phyloP scores from a whole-genome alignment of 2,888 invertebrate species.

The Ophion ellenae region DNA sequence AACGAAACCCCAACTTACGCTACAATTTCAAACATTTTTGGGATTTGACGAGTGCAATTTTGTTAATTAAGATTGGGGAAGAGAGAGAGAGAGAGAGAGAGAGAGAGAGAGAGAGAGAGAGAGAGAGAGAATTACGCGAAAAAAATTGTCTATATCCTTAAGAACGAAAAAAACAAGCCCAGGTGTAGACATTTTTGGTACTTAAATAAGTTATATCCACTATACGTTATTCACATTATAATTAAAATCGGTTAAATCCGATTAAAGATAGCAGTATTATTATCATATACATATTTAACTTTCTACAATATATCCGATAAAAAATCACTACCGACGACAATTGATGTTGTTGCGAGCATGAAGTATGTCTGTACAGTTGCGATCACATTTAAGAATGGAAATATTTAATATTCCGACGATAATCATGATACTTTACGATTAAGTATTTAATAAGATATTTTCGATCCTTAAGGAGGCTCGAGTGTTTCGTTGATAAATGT shows the following conservation, averaged over 20 bases:
- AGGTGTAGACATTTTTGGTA: slow-evolving; percentile 61
- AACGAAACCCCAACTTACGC: slow-evolving; percentile 13
- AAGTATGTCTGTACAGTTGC: slow-evolving; percentile 40
- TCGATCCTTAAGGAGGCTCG: neutral
- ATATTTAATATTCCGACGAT: slow-evolving; percentile 32
- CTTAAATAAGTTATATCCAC: slow-evolving; percentile 65
- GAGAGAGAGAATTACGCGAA: no score
- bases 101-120: no score
- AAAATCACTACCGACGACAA: slow-evolving; percentile 24
- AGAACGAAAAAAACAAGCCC: neutral
- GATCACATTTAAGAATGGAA: slow-evolving; percentile 27
- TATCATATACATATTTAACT: slow-evolving; percentile 43
- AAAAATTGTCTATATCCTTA: neutral
- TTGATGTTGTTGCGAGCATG: slow-evolving; percentile 30
- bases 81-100: no score
- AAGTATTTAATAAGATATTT: slow-evolving; percentile 36
- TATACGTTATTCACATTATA: slow-evolving; percentile 59
- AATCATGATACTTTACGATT: slow-evolving; percentile 34
- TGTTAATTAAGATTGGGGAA: slow-evolving; percentile 11
- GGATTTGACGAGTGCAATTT: slow-evolving; percentile 29
- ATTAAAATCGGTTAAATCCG: slow-evolving; percentile 54
- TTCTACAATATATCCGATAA: slow-evolving; percentile 41
- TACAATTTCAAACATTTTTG: slow-evolving; percentile 12
- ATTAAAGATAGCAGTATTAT: slow-evolving; percentile 68
- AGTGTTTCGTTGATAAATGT: no score